Base-by-base conservation (phyloP, 2,113 vertebrate genomes). In the Pedetes capensis region DNA sequence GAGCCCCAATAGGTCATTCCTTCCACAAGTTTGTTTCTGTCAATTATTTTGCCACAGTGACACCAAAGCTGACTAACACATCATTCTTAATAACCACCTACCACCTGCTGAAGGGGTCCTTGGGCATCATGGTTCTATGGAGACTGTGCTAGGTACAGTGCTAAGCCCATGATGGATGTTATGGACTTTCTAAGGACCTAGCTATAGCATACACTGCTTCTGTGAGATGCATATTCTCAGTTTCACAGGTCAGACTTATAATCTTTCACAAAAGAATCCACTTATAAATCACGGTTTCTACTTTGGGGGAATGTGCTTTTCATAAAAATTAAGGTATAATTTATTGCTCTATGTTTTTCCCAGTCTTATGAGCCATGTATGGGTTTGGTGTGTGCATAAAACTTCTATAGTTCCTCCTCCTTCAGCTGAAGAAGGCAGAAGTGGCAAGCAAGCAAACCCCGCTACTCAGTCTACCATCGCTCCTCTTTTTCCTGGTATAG, bases 201-300 rank as follows among this genome's bases (percentile, higher is more conserved):
- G 3, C 25, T 80, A 8, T 34, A 29, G 93, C 32, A 76, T 4
- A 34, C 1, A 53, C 51, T 22, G 8, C 51, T 75, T 89, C 64
- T 68, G 8, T 42, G 71, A 87, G 49, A 93, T 87, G 85, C 20
- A 66, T 13, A 44, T 34, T 87, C 82, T 61, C 34, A 76, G 47
- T 93, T 89, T 79, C 76, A 85, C 87, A 95, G 39, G 37, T 44
- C 53, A 74, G 64, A 59, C 55, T 86, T 92, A 78, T 0, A 75
- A 42, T 76, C 39, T 37, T 84, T 84, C 84, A 53, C 44, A 29
- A 89, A 94, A 95, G 23, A 68, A 89, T 76, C 20, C 27, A 59
- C 89, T 95, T 75, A 83, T 63, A 91, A 91, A 92, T 81, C 25
- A 81, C 63, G 57, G 32, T 39, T 92, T 84, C 57, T 69, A 64